These are phyloP conservation scores for Tympanoctomys barrerae DNA, from an alignment of 2,797 vertebrate species.

Conservation along the genomic window DNA sequence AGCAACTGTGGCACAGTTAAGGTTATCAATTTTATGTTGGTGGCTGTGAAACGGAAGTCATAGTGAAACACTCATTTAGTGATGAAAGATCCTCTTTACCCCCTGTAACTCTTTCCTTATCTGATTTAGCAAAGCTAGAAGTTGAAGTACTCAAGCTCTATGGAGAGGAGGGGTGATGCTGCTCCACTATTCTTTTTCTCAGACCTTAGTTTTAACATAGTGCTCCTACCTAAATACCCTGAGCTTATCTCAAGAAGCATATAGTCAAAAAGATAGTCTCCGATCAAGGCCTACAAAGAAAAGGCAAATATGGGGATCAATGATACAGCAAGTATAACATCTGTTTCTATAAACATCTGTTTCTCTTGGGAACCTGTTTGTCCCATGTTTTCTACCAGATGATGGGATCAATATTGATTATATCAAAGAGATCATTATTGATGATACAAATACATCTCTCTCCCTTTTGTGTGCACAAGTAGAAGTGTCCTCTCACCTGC, in stretches of 20 bases:
- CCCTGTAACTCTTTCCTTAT: not conserved
- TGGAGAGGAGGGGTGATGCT: too few species aligned
- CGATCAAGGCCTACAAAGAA: not conserved
- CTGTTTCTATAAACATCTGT: too few species aligned
- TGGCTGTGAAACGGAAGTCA: not conserved
- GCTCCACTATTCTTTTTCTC: not conserved
- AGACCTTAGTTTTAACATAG: too few species aligned
- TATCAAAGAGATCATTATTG: too few species aligned
- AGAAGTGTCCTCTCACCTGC: too few species aligned
- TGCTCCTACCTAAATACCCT: not conserved
- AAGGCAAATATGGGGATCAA: not conserved
- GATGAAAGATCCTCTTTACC: not conserved
- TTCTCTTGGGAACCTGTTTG: too few species aligned
- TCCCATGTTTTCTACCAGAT: too few species aligned
- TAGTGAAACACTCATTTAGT: not conserved
- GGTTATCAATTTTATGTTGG: not conserved
- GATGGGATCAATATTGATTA: too few species aligned
- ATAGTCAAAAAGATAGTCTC: not conserved
- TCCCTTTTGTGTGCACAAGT: too few species aligned
- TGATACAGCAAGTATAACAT: too few species aligned
- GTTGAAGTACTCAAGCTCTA: not conserved
- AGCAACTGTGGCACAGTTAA: not conserved
- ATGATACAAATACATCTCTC: too few species aligned
- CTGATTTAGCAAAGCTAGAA: not conserved
- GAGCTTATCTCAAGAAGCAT: not conserved